A percentile compares a stretch with the other conserved stretches of the same genome.
phyloP scores from a whole-genome alignment of 2,888 invertebrate genomes.

The Coenonympha glycerion region DNA sequence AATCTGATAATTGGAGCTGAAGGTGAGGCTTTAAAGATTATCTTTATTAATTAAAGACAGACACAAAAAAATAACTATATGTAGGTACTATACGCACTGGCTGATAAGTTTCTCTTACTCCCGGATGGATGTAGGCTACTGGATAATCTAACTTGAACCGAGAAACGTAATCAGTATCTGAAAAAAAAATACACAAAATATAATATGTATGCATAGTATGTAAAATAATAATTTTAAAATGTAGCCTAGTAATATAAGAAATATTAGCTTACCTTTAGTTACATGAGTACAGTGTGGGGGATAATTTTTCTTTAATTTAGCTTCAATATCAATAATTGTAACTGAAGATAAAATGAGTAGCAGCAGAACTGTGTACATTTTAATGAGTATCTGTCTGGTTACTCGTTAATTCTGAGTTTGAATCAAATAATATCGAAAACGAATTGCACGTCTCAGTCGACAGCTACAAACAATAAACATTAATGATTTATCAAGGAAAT shows the following conservation, averaged over 20 bases:
- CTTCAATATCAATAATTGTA: slow-evolving; percentile 20
- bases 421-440: too few species aligned
- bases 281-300: slow-evolving; percentile 57
- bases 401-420: too few species aligned
- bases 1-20: too few species aligned
- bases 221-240: too few species aligned
- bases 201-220: neutral
- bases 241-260: too few species aligned
- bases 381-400: too few species aligned
- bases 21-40: too few species aligned
- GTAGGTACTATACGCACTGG: slow-evolving; percentile 46
- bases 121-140: slow-evolving; percentile 48
- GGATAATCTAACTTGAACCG: slow-evolving; percentile 51
- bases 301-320: slow-evolving; percentile 31
- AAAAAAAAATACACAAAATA: slow-evolving; percentile 26
- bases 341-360: slow-evolving; percentile 5
- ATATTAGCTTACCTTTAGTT: slow-evolving; percentile 51
- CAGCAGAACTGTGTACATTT: slow-evolving; percentile 1
- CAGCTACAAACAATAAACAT: neutral
- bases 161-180: slow-evolving; percentile 55
- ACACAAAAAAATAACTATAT: too few species aligned
- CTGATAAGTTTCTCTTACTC: slow-evolving; percentile 59
- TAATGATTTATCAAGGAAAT: neutral
- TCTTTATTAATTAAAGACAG: too few species aligned
- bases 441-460: too few species aligned